Conservation (phyloP, 2,797 vertebrate genomes). For the Arnoldichthys spilopterus region DNA sequence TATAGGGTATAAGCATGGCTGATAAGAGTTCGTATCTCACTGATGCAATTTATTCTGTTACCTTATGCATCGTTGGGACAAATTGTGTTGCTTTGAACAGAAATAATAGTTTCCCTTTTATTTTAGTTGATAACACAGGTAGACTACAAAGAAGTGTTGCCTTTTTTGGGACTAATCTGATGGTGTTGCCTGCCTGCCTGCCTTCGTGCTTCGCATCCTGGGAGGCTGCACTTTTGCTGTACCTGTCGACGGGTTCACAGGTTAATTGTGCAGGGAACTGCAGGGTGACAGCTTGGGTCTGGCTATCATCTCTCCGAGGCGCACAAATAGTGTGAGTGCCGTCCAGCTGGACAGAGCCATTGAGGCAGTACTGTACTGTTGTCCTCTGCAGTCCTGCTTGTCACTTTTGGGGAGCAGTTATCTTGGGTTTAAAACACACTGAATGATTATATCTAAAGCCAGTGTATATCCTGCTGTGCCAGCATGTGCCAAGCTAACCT, state of each 20-base stretch:
- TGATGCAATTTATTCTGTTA: background rate
- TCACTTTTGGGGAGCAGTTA: slow-evolving; percentile 10
- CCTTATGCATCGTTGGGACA: background rate
- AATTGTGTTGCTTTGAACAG: background rate
- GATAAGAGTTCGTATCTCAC: background rate
- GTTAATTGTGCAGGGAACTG: slow-evolving; percentile 39
- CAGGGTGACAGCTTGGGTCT: slow-evolving; percentile 8
- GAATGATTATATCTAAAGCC: slow-evolving; percentile 28
- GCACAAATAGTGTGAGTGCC: slow-evolving; percentile 8
- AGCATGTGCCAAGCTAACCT: slow-evolving; percentile 36
- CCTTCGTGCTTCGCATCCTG: slow-evolving; percentile 4
- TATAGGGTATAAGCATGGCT: background rate
- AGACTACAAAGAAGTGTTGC: background rate
- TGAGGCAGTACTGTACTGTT: slow-evolving; percentile 3
- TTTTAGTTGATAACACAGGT: background rate
- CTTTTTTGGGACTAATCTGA: background rate
- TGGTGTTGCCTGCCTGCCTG: slow-evolving; percentile 24
- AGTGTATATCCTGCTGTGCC: slow-evolving; percentile 18
- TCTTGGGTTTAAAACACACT: slow-evolving; percentile 20
- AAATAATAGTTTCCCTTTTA: background rate
- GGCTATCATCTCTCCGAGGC: slow-evolving; percentile 14
- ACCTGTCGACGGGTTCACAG: slow-evolving; percentile 42
- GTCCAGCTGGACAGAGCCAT: slow-evolving; percentile 15
- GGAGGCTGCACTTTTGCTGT: slow-evolving; percentile 26
- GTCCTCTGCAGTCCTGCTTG: slow-evolving; percentile 9